Percentiles rank a stretch among this genome's conserved stretches.
phyloP scores from a whole-genome alignment of 2,888 invertebrate species.

The Lycocerus yunnanus region DNA sequence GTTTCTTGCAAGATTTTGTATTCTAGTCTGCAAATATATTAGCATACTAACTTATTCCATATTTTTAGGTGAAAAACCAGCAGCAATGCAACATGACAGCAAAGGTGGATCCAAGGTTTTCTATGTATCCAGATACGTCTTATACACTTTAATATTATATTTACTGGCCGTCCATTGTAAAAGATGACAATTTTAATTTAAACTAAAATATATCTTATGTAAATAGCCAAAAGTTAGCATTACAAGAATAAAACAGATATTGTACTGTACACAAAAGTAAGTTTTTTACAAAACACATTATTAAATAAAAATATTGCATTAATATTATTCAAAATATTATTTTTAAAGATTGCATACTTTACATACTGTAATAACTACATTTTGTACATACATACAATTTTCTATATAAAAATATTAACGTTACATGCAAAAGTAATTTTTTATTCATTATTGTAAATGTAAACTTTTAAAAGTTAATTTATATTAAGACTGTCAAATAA shows the following conservation, averaged over 20 bases:
- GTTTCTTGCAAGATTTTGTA: constrained; percentile 11
- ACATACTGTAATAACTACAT: not conserved
- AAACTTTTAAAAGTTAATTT: not conserved
- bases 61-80: constrained; percentile 65
- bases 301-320: not conserved
- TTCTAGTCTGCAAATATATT: constrained; percentile 8
- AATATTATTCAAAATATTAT: not conserved
- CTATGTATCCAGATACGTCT: constrained; percentile 10
- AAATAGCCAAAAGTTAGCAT: not conserved
- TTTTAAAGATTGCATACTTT: not conserved
- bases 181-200: constrained; percentile 38
- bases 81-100: constrained; percentile 68
- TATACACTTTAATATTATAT: constrained; percentile 34
- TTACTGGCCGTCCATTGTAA: constrained; percentile 33
- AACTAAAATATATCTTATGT: constrained; percentile 2
- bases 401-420: not conserved
- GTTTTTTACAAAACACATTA: not conserved
- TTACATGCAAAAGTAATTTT: not conserved
- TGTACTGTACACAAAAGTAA: not conserved
- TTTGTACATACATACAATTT: not conserved
- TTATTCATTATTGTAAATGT: not conserved
- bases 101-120: constrained; percentile 40
- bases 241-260: not conserved
- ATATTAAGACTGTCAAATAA: not conserved
- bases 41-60: constrained; percentile 22